These are phyloP conservation scores for Sinosuthora webbiana DNA, from an alignment of 2,113 vertebrate species.

Conservation along the genomic window DNA sequence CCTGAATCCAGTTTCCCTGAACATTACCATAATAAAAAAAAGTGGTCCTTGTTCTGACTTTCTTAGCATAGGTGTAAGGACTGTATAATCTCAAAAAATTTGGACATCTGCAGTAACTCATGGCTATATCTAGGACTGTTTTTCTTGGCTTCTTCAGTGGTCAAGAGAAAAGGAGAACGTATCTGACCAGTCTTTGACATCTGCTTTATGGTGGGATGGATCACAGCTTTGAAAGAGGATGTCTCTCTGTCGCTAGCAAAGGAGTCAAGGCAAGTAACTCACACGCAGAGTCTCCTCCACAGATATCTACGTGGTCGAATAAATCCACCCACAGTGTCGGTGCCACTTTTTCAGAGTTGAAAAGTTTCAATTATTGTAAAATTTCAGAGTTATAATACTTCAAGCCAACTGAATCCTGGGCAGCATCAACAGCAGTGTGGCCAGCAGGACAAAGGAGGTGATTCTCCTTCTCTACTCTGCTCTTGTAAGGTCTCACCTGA, in stretches of 20 bases:
- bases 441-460: not conserved
- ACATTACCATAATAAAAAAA: not conserved
- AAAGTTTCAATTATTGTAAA: not conserved
- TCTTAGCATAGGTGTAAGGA: not conserved
- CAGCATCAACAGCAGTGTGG: not conserved
- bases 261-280: not conserved
- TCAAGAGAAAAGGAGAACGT: not conserved
- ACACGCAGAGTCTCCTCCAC: fast-evolving
- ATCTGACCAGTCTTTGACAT: not conserved
- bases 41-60: not conserved
- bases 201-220: not conserved
- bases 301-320: fast-evolving
- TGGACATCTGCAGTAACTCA: not conserved
- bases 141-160: not conserved
- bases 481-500: not conserved
- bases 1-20: not conserved
- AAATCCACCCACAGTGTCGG: not conserved
- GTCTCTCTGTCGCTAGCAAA: not conserved
- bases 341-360: not conserved
- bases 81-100: not conserved
- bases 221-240: not conserved
- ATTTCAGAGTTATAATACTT: not conserved
- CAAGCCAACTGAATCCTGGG: not conserved
- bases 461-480: not conserved
- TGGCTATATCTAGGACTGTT: not conserved